These are phyloP conservation scores for Benitochromis conjunctus DNA, from an alignment of 2,113 vertebrate species.

Conservation along the genomic window DNA sequence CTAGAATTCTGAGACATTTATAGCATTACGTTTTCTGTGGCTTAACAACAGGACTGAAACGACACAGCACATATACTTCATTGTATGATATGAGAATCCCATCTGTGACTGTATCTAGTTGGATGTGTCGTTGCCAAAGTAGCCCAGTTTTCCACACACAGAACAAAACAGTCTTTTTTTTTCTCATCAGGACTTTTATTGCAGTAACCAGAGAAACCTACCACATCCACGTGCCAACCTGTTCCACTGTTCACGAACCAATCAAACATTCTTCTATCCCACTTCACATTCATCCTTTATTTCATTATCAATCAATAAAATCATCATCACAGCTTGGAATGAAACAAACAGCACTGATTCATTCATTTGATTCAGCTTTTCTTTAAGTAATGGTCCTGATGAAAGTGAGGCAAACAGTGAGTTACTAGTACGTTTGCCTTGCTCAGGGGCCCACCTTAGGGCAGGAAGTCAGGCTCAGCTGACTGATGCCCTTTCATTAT, in stretches of 20 bases:
- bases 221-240: background rate
- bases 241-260: background rate
- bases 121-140: background rate
- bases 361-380: background rate
- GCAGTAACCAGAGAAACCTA: background rate
- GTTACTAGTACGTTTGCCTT: background rate
- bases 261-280: background rate
- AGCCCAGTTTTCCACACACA: background rate
- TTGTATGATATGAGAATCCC: background rate
- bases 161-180: background rate
- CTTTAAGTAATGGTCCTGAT: background rate
- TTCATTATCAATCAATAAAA: background rate
- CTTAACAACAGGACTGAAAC: background rate
- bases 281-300: background rate
- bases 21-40: background rate
- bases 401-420: background rate
- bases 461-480: conserved; percentile 41
- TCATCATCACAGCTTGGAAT: background rate
- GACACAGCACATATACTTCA: background rate
- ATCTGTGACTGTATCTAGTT: background rate
- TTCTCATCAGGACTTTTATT: background rate
- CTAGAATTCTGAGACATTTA: background rate
- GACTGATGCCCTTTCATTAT: conserved; percentile 94
- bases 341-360: too few relatives aligned
- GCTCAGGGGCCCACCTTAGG: background rate